Percentiles rank a stretch among this genome's conserved stretches.
Evolutionary conservation across 2,888 invertebrate genomes (phyloP).

Genomic region (Dorcus parallelipipedus): DNA sequence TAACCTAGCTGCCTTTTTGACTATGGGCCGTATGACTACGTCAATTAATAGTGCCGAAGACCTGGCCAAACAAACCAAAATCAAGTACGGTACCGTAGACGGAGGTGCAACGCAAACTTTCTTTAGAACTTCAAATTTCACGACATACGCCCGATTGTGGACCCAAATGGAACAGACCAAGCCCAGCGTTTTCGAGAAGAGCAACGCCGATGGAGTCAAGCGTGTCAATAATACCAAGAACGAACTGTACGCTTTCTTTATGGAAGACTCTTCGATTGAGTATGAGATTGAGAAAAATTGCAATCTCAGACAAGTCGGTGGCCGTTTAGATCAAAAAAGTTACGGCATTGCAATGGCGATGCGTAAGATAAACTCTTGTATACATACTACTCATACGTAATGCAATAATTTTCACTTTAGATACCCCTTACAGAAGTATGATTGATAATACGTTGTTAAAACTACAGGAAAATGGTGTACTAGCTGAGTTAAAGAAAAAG

Average conservation of each 20-base stretch:
- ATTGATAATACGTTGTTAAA: slow-evolving; percentile 88
- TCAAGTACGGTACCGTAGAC: slow-evolving; percentile 85
- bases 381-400: no score
- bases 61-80: slow-evolving; percentile 86
- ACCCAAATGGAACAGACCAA: slow-evolving; percentile 77
- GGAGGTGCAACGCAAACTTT: slow-evolving; percentile 89
- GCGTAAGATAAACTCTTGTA: slow-evolving; percentile 56
- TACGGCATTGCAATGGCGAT: slow-evolving; percentile 91
- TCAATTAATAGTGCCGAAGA: slow-evolving; percentile 90
- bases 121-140: slow-evolving; percentile 85
- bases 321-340: slow-evolving; percentile 82
- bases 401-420: slow-evolving; percentile 47
- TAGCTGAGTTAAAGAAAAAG: slow-evolving; percentile 77
- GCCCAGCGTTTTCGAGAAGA: slow-evolving; percentile 77
- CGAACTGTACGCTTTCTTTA: slow-evolving; percentile 85
- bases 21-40: slow-evolving; percentile 81
- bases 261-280: slow-evolving; percentile 95
- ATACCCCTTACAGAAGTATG: slow-evolving; percentile 70
- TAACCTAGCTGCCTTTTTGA: slow-evolving; percentile 89
- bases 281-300: slow-evolving; percentile 85
- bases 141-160: slow-evolving; percentile 87
- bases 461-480: slow-evolving; percentile 82
- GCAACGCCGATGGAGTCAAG: slow-evolving; percentile 81
- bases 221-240: slow-evolving; percentile 75
- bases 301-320: slow-evolving; percentile 76